Base-by-base conservation (phyloP, 2,888 invertebrate genomes). In the Portevinia maculata region DNA sequence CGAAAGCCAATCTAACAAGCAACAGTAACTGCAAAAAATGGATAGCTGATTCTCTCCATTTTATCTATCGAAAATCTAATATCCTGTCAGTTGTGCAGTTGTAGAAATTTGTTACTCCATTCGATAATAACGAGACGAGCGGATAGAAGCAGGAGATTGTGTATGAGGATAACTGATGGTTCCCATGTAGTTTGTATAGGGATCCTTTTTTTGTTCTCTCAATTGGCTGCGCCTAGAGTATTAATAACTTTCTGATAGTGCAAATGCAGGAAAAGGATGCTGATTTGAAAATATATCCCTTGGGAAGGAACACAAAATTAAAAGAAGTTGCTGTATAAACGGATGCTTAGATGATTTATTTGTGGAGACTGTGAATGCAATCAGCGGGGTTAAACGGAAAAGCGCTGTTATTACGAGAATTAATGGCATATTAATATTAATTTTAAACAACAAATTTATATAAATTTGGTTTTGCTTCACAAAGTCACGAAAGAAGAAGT, bases 201-300 rank as follows among this genome's bases (percentile, higher is more conserved):
- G 15, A 8, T 30, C 52, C 34, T 55, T 46, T 11, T 48, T 37
- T 46, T 76, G 44, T 50, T 62, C 62, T 62, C 57, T 59, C 79
- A 81, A 64, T 69, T 52, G 75, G 69, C 62, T 52, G 9, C 30
- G 67, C 44, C 79, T 70, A 64, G 39, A 75, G 75, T 44, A 81
- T 76, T 81, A 81, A 81, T 76, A 75, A 70, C 75, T 70, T 81
- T 81, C 59, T 53, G 75, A 81, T 76, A 70, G 64, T 41, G 70
- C 62, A 75, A 75, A 74, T 60, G 53, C 65, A 74, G 79, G 59
- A 53, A 73, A 53, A 73, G 65, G 37, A 69, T 69, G 67, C 74
- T 57, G 48, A 69, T 74, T 57, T 64, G 41, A 57, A 75, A 75
- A 62, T 69, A 32, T 64, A 57, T 75, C 55, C 41, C 19, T 3